Percentiles rank a stretch among this genome's conserved stretches.
Conservation (phyloP, 2,113 vertebrate species). For the Podarcis cretensis region DNA sequence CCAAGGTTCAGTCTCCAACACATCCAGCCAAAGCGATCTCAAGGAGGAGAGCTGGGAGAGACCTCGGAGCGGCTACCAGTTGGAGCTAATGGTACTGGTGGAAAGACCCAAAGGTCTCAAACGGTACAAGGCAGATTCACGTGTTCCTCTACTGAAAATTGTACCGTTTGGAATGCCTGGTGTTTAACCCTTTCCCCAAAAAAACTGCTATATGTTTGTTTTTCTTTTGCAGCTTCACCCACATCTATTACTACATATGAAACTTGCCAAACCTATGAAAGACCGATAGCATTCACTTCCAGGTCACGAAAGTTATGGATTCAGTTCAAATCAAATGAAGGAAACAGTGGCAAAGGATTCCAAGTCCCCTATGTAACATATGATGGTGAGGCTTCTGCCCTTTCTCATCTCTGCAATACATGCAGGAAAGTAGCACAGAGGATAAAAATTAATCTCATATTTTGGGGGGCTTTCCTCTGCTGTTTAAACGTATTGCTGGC, state of each 20-base stretch:
- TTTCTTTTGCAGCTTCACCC: constrained; percentile 81
- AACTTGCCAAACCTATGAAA: constrained; percentile 93
- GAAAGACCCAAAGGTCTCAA: neutral
- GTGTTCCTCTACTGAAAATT: neutral
- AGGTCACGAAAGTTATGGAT: constrained; percentile 93
- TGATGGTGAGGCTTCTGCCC: constrained; percentile 77
- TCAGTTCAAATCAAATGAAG: constrained; percentile 94
- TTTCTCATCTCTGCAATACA: constrained; percentile 8
- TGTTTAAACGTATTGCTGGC: neutral
- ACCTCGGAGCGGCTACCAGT: neutral
- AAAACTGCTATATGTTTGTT: neutral
- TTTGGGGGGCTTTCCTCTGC: neutral
- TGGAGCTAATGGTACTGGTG: neutral
- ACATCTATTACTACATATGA: constrained; percentile 94
- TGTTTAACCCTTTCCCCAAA: neutral
- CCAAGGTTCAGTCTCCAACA: too few relatives aligned
- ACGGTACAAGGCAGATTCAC: neutral
- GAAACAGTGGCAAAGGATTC: constrained; percentile 93
- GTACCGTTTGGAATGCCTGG: neutral
- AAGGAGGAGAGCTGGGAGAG: neutral
- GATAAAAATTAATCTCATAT: neutral
- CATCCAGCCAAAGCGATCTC: neutral
- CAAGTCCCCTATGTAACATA: constrained; percentile 95
- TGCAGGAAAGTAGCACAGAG: constrained; percentile 3
- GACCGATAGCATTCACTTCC: constrained; percentile 94